These are phyloP conservation scores for Proales similis DNA, from an alignment of 1,140 invertebrate species.

Conservation along the genomic window DNA sequence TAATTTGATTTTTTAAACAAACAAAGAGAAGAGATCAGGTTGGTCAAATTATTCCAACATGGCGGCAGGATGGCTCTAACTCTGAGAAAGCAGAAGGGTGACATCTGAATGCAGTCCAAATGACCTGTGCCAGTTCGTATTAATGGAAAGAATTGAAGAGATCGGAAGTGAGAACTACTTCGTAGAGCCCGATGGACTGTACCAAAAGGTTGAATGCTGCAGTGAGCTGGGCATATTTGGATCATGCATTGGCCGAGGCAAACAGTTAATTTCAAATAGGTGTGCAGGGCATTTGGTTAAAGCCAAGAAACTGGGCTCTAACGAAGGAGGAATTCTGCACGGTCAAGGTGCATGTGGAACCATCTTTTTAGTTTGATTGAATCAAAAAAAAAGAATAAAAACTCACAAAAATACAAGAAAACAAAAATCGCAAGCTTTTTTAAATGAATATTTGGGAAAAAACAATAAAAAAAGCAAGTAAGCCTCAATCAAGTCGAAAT, in stretches of 20 bases:
- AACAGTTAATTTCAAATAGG: conserved; percentile 2
- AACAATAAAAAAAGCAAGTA: no score
- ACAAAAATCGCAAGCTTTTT: no score
- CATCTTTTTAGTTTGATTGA: background rate
- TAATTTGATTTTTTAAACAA: conserved; percentile 1
- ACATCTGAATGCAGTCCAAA: no score
- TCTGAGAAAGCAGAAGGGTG: no score
- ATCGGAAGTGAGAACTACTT: conserved; percentile 1
- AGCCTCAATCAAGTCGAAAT: no score
- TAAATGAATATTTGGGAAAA: no score
- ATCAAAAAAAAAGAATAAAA: no score
- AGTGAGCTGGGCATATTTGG: conserved; percentile 17
- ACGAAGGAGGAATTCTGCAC: conserved; percentile 7
- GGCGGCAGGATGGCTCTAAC: no score
- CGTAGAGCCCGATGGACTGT: background rate
- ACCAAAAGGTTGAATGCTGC: background rate
- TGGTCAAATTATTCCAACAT: no score
- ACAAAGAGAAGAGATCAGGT: background rate
- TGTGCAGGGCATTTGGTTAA: conserved; percentile 7
- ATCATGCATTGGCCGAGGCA: conserved; percentile 4
- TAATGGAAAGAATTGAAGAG: conserved; percentile 23
- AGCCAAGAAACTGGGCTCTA: background rate
- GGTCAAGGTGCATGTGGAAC: background rate
- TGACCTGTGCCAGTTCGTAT: background rate
- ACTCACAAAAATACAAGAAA: no score